Evolutionary conservation across 2,113 vertebrate genomes (phyloP).

Genomic region (Archilochus colubris): DNA sequence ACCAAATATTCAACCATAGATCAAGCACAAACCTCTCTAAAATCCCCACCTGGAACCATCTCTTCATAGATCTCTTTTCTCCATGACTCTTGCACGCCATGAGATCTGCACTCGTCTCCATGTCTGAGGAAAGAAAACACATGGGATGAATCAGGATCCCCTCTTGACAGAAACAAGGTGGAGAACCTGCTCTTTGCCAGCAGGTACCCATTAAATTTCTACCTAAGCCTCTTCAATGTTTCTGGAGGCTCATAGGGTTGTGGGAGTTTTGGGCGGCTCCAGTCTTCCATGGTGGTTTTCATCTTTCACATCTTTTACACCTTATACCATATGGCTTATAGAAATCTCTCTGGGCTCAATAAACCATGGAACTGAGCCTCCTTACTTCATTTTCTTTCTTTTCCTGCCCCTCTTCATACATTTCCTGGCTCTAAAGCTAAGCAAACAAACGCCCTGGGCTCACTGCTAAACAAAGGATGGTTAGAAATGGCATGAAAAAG

Average conservation of each 20-base stretch:
- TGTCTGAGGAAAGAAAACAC: background rate
- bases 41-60: background rate
- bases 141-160: background rate
- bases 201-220: background rate
- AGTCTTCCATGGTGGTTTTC: background rate
- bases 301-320: slow-evolving; percentile 16
- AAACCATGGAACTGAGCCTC: background rate
- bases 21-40: background rate
- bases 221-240: background rate
- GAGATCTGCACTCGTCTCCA: background rate
- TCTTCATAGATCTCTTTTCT: background rate
- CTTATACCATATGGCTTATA: slow-evolving; percentile 1
- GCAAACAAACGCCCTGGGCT: background rate
- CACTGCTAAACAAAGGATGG: background rate
- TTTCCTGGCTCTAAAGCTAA: background rate
- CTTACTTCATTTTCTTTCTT: background rate
- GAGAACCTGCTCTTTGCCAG: background rate
- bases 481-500: background rate
- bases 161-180: background rate
- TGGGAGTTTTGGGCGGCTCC: background rate
- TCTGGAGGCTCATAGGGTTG: background rate
- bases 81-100: accelerated
- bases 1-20: background rate
- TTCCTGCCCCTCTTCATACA: background rate
- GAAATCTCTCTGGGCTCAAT: background rate